phyloP scores from a whole-genome alignment of 2,113 vertebrate genomes.

The Gasterosteus aculeatus region DNA sequence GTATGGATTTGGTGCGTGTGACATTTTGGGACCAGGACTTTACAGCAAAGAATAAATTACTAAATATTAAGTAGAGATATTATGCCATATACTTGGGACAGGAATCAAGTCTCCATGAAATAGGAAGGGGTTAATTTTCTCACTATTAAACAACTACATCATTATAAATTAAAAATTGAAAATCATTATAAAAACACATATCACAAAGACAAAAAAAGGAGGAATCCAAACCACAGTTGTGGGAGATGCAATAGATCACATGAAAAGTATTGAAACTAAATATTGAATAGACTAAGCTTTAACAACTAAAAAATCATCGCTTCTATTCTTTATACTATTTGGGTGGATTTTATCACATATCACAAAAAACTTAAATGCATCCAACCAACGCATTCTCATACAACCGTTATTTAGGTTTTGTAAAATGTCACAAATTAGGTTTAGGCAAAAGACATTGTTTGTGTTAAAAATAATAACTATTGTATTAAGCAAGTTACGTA shows the following conservation, averaged over 20 bases:
- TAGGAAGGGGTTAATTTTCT: neutral
- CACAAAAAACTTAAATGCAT: too few species aligned
- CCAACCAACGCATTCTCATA: too few species aligned
- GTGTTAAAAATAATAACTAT: too few species aligned
- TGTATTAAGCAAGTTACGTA: too few species aligned
- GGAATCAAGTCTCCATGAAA: neutral
- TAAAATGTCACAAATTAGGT: too few species aligned
- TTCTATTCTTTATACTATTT: neutral
- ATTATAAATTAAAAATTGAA: neutral
- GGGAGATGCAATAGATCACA: neutral
- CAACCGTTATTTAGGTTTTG: too few species aligned
- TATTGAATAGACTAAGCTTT: neutral
- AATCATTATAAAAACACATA: neutral
- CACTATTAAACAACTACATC: neutral
- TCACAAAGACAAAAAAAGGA: neutral
- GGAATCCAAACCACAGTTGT: neutral
- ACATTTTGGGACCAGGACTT: neutral
- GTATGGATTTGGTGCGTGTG: conserved; percentile 1
- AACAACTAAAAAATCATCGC: neutral
- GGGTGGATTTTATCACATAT: neutral
- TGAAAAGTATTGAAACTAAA: neutral
- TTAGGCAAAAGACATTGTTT: too few species aligned
- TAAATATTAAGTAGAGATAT: neutral
- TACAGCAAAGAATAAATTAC: neutral
- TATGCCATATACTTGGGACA: neutral